Evolutionary conservation across 1,140 invertebrate genomes (phyloP), one percentile per base, ranked within the genome.

Genomic region (Drosophila seguyi): DNA sequence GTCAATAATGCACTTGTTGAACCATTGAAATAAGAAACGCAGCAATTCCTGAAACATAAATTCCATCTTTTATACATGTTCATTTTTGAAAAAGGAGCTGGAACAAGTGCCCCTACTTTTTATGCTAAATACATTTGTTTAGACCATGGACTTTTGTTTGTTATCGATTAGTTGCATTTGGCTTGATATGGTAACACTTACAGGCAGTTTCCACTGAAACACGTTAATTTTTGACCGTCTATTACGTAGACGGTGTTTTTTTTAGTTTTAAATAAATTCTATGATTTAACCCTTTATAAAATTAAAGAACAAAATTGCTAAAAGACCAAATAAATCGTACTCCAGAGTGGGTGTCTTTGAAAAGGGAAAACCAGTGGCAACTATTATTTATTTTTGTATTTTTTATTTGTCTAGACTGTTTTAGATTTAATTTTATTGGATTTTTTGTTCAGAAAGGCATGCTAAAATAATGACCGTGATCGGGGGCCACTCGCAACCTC

Each of bases 401-500:
- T 76, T 76, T 77, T 76, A 76, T 77, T 76, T 77, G 59, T 77
- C 74, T 77, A 77, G 52, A 53, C 52, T 44, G 45, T 76, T 57
- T 76, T 76, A 75, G 41, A 67, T 76, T 59, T 76, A 59, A 68
- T 68, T 77, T 52, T 77, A 76, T 77, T 75, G 53, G 55, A 60
- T 77, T 77, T 75, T 38, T 59, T 77, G 60, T 74, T 91, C 53
- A 92, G 78, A 92, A 91, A 82, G 88, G 92, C 80, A 90, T 91
- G 81, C 82, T 90, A 80, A 91, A 92, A 87, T 90, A 91, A 68
- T 81, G 74, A 71, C 82, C 88, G 73, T 80, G 73, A 75, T 92
- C 85, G 71, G 80, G 86, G 75, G 78, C 92, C 68, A 92, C 78
- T 79, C 80, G 79, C 76, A 91, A 82, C 83, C 83, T 92, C 88